These are phyloP conservation scores for Macquaria australasica DNA, from an alignment of 2,113 vertebrate species.

Conservation along the genomic window DNA sequence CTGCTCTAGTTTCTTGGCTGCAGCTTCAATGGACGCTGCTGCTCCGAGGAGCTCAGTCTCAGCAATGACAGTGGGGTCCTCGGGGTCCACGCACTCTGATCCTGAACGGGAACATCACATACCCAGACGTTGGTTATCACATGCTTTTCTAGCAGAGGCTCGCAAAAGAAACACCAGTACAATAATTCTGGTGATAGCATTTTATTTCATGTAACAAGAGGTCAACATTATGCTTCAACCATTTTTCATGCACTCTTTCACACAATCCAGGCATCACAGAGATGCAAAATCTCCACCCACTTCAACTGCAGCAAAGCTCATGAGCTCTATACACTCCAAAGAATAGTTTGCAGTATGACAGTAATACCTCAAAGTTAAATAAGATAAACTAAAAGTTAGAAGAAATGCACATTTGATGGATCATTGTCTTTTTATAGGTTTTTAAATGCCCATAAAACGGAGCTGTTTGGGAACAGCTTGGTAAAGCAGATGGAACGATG, in stretches of 20 bases:
- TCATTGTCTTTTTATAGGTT: slow-evolving; percentile 69
- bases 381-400: slow-evolving; percentile 52
- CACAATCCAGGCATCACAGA: background rate
- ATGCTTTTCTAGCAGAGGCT: background rate
- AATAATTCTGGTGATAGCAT: background rate
- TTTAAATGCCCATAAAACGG: slow-evolving; percentile 75
- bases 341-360: slow-evolving; percentile 23
- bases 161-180: background rate
- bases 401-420: slow-evolving; percentile 66
- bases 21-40: slow-evolving; percentile 97
- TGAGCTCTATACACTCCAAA: background rate
- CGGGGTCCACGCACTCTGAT: slow-evolving; percentile 95
- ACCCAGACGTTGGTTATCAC: slow-evolving; percentile 2
- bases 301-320: background rate
- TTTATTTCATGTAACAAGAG: slow-evolving; percentile 8
- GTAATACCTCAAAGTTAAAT: slow-evolving; percentile 56
- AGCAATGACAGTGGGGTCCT: slow-evolving; percentile 97
- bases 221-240: background rate
- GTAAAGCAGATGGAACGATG: slow-evolving; percentile 80
- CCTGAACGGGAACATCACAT: slow-evolving; percentile 84
- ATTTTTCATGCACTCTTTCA: slow-evolving; percentile 9
- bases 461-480: slow-evolving; percentile 75
- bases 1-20: slow-evolving; percentile 98
- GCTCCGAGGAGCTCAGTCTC: slow-evolving; percentile 97
- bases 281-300: background rate